Conservation (phyloP, 2,113 vertebrate genomes). For the Climacteris rufus region DNA sequence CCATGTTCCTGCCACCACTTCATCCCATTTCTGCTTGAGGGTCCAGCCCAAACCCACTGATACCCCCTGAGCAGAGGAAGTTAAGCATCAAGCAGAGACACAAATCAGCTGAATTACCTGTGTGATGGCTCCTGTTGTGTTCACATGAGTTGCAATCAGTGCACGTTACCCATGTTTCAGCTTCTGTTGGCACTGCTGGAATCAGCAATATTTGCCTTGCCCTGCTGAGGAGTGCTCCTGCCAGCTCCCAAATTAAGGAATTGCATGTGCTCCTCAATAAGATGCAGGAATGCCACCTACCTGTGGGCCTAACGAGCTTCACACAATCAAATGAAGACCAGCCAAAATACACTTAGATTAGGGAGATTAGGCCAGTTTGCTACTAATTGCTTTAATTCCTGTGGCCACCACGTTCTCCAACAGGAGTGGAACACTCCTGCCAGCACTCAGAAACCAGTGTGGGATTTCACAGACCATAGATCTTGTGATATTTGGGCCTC, state of each 20-base stretch:
- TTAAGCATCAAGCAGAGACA: neutral
- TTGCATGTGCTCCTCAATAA: neutral
- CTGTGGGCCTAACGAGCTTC: neutral
- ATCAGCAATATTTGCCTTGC: neutral
- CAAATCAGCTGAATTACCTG: neutral
- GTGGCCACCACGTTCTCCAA: neutral
- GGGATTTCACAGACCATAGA: neutral
- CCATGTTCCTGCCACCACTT: neutral
- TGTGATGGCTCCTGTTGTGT: neutral
- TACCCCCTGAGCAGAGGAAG: neutral
- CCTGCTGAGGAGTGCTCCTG: neutral
- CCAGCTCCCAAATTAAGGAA: neutral
- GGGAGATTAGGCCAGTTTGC: neutral
- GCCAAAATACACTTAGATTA: neutral
- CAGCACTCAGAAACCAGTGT: neutral
- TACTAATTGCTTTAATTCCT: neutral
- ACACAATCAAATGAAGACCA: neutral
- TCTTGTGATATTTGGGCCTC: neutral
- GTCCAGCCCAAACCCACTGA: neutral
- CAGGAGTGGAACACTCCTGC: fast-evolving
- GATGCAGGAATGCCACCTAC: neutral
- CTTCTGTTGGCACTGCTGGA: neutral
- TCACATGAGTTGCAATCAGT: neutral
- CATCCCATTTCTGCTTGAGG: neutral
- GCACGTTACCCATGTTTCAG: neutral